Evolutionary conservation across 2,888 invertebrate genomes (phyloP), one percentile per base, ranked within the genome.

Genomic region (Melanargia galathea): DNA sequence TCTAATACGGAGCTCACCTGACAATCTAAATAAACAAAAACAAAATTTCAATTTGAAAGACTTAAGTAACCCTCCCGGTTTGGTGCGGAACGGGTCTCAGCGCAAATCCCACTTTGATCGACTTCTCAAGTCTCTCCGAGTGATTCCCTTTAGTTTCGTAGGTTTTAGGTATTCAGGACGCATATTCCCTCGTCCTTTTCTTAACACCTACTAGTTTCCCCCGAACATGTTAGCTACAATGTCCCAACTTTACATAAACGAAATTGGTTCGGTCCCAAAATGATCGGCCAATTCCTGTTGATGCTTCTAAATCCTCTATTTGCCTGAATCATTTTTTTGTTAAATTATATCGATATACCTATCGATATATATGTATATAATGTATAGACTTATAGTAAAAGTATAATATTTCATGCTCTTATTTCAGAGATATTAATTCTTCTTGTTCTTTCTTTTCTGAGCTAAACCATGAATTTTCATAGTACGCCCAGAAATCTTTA

Each of bases 71-170:
- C 73, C 73, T 73, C 72, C 67, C 69, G 67, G 66, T 69, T 68
- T 69, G 70, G 70, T 64, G 66, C 71, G 65, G 73, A 72, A 75
- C 75, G 77, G 80, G 79, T 78, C 78, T 79, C 78, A 71, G 72
- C 73, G 76, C 78, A 87, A 87, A 87, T 88, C 88, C 88, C 79
- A 80, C 79, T 87, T 85, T 86, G 87, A 88, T 87, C 86, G 88
- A 87, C 80, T 78, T 79, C 75, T 70, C 69, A 71, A 77, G 74
- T 74, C 72, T 73, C 75, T 71, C 74, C 75, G 73, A 77, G 74
- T 76, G 76, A 77, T 78, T 77, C 76, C 78, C 77, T 80, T 77
- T 78, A 80, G 80, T 80, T 78, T 74, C 70, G 74, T 71, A 73
- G 77, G 76, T 79, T 78, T 30, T 83, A 77, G 76, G 74, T 78